Evolutionary conservation across 2,888 invertebrate species (phyloP), one percentile per base, ranked within the genome.

Genomic region (Laspeyria flexula): DNA sequence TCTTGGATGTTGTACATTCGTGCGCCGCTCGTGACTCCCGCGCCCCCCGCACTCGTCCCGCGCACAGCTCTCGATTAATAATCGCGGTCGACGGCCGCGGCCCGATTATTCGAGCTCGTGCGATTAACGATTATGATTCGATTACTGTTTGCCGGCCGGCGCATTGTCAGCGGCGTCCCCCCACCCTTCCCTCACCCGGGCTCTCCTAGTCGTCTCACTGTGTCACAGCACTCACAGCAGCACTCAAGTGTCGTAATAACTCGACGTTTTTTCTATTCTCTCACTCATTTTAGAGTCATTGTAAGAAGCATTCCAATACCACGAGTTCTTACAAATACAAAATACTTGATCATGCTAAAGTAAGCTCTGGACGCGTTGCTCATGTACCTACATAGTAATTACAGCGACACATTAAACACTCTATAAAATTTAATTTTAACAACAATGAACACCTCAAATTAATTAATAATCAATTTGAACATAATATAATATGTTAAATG

Each of bases 1-100:
- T 90, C 90, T 89, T 77, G 80, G 78, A 78, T 77, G 84, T 77
- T 76, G 81, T 65, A 78, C 80, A 80, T 78, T 85, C 84, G 86
- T 80, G 81, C 74, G 67, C 69, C 81, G 85, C 73, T 85, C 88
- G 87, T 85, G 88, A 86, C 85, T 60, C 57, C 51, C 47, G 57
- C 53, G 43, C 59, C 43, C 60, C 61, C 52, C 52, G 39, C 55
- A 0, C 64, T 55, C 57, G 44, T 69, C 59, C 66, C 71, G 60
- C 63, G 43, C 70, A 47, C 71, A 40, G 37, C 71, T 59, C 58
- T 71, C 65, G 59, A 69, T 69, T 69, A 71, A 69, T 69, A 69
- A 69, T 64, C 72, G 69, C 66, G 70, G 57, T 60, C 71, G 73
- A 61, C 72, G 81, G 72, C 75, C 77, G 75, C 75, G 65, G 72